A percentile compares a stretch with the other conserved stretches of the same genome.
Evolutionary conservation across 2,888 invertebrate species (phyloP).

Genomic region (Linhomoeus sp.): DNA sequence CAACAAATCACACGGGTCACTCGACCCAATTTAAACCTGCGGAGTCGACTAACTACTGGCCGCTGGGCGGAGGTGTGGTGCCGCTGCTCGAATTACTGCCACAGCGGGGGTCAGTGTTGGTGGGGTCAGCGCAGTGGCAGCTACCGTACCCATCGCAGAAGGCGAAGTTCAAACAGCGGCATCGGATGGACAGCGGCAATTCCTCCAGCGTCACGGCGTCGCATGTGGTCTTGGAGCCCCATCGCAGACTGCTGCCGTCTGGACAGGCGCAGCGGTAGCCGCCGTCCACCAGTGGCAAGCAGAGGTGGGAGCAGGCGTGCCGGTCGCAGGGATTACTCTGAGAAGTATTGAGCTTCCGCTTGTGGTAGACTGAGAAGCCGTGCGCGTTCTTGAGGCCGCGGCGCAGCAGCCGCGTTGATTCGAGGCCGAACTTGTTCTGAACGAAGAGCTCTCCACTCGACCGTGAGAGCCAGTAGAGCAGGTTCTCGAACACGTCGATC

Average conservation of each 20-base stretch:
- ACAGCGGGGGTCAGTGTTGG: too few relatives aligned
- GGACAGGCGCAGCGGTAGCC: slow-evolving; percentile 74
- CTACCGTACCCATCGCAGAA: slow-evolving; percentile 41
- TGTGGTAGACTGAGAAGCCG: slow-evolving; percentile 42
- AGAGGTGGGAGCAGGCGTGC: slow-evolving; percentile 69
- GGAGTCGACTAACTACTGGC: too few relatives aligned
- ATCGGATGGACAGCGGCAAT: slow-evolving; percentile 37
- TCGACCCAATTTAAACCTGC: too few relatives aligned
- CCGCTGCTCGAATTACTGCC: too few relatives aligned
- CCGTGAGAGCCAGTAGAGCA: slow-evolving; percentile 71
- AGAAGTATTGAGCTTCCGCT: slow-evolving; percentile 10
- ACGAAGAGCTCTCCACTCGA: slow-evolving; percentile 63
- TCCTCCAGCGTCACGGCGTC: slow-evolving; percentile 39
- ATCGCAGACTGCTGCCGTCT: slow-evolving; percentile 36
- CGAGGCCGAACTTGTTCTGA: slow-evolving; percentile 90
- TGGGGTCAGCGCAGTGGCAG: slow-evolving; percentile 52
- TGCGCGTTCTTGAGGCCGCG: slow-evolving; percentile 65
- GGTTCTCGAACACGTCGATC: slow-evolving; percentile 78
- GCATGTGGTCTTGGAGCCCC: slow-evolving; percentile 18
- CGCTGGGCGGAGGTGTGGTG: too few relatives aligned
- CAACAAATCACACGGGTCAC: too few relatives aligned
- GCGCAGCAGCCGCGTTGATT: slow-evolving; percentile 61
- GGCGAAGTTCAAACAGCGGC: slow-evolving; percentile 70
- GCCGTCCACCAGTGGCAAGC: slow-evolving; percentile 63
- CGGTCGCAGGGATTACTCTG: slow-evolving; percentile 38